Evolutionary conservation across 2,797 vertebrate genomes (phyloP), one percentile per base, ranked within the genome.

Genomic region (Chelidonichthys spinosus): DNA sequence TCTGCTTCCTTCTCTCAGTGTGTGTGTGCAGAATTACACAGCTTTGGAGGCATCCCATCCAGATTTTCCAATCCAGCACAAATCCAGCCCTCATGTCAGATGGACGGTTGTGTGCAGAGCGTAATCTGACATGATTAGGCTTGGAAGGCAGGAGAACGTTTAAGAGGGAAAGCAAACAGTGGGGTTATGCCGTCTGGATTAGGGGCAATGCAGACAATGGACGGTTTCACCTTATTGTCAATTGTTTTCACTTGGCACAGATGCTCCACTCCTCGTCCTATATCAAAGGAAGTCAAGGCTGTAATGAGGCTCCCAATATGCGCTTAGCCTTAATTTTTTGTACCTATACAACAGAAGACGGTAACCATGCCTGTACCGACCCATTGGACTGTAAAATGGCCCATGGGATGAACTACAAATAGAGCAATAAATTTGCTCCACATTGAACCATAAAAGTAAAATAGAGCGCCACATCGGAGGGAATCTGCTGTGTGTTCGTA

Each of bases 401-500:
- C 92, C 82, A 65, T 84, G 91, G 94, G 93, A 92, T 78, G 64
- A 91, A 85, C 74, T 85, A 90, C 87, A 94, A 95, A 93, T 93
- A 92, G 94, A 95, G 94, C 94, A 95, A 92, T 94, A 94, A 93
- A 95, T 94, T 64, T 92, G 92, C 80, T 92, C 90, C 86, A 93
- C 89, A 93, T 92, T 87, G 73, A 88, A 86, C 71, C 74, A 71
- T 65, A 76, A 83, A 69, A 84, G 81, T 59, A 50, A 79, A 89
- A 76, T 18, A 14, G 66, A 68, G 72, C 33, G 15, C 35, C 74
- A 61, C 43, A 58, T 90, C 85, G 85, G 58, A 76, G 67, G 32
- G 72, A 78, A 86, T 86, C 77, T 87, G 81, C 72, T 85, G 86
- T 74, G 68, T 76, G 72, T 88, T 83, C 39, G 2, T 83, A 76